Percentiles rank a stretch among this genome's conserved stretches.
These are phyloP conservation scores for Paguma larvata DNA, from an alignment of 2,797 vertebrate species.

Conservation along the genomic window DNA sequence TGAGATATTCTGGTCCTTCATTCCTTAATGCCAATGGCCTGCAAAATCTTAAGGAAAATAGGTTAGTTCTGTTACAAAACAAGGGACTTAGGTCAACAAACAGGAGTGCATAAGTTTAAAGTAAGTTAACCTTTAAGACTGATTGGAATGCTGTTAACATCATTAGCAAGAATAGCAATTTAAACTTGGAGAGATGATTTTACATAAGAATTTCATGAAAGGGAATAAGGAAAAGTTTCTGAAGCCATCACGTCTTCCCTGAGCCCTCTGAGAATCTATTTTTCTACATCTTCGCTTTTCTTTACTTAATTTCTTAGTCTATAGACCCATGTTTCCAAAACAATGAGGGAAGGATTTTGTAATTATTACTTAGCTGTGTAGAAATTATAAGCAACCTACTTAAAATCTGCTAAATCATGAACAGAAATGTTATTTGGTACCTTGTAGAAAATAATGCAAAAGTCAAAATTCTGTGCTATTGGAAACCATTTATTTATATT, in stretches of 20 bases:
- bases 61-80: background rate
- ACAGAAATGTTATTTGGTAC: background rate
- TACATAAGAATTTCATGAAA: background rate
- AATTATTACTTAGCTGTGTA: background rate
- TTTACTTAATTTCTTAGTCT: background rate
- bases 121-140: background rate
- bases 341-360: background rate
- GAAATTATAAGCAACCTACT: background rate
- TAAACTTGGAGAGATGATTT: conserved; percentile 1
- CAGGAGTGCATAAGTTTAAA: background rate
- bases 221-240: background rate
- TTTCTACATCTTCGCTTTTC: background rate
- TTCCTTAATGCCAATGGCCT: background rate
- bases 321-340: background rate
- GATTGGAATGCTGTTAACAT: background rate
- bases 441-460: background rate
- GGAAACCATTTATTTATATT: background rate
- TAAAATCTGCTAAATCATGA: background rate
- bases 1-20: background rate
- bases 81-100: background rate
- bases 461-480: background rate
- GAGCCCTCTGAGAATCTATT: background rate
- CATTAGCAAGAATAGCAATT: background rate
- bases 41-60: background rate
- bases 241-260: background rate